Evolutionary conservation across 2,113 vertebrate species (phyloP), one percentile per base, ranked within the genome.

Genomic region (Euleptes europaea): DNA sequence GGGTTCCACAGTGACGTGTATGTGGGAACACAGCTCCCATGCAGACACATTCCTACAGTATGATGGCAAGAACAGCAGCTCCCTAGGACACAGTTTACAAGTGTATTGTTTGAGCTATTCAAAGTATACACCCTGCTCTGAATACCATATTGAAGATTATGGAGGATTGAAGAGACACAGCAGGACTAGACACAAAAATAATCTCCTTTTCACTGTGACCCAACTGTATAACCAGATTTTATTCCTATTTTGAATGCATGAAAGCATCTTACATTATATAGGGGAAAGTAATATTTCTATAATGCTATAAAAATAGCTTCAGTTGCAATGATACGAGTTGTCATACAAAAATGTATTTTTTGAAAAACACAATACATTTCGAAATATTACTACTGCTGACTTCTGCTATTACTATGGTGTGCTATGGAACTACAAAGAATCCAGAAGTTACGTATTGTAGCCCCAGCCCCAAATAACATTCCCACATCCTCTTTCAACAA

Each of bases 111-210:
- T 14, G 38, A 83, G 78, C 19, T 21, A 44, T 71, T 63, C 72
- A 78, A 35, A 2, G 0, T 10, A 13, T 57, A 31, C 35, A 77
- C 2, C 26, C 88, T 86, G 19, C 44, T 86, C 31, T 73, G 44
- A 74, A 78, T 78, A 91, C 86, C 82, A 88, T 63, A 66, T 57
- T 78, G 83, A 70, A 84, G 83, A 84, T 78, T 84, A 84, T 70
- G 47, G 31, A 38, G 49, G 4, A 84, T 84, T 5, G 42, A 15
- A 74, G 28, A 84, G 87, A 76, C 15, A 35, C 57, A 5, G 15
- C 3, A 66, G 38, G 17, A 60, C 19, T 72, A 76, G 88, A 88
- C 84, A 31, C 38, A 88, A 90, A 88, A 86, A 57, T 21, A 65
- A 1, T 63, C 4, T 85, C 19, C 47, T 87, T 87, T 35, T 49